phyloP scores from a whole-genome alignment of 1,140 invertebrate species.

The Sipha flava region DNA sequence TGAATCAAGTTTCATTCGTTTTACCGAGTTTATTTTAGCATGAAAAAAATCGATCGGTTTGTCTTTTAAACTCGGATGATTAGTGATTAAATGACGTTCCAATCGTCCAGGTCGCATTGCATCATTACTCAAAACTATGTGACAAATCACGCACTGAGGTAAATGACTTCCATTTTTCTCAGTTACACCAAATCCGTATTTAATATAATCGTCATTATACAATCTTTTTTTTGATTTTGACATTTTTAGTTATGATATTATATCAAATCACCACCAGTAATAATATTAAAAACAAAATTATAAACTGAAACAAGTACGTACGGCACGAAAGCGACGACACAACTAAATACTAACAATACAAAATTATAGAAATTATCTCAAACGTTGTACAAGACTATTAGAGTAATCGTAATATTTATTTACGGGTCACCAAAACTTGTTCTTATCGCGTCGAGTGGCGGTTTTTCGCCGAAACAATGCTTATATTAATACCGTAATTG shows the following conservation, averaged over 20 bases:
- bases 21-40: constrained; percentile 27
- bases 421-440: neutral
- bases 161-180: constrained; percentile 28
- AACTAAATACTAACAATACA: neutral
- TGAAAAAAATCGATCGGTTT: constrained; percentile 21
- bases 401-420: neutral
- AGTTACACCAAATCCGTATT: constrained; percentile 33
- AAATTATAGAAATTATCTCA: neutral
- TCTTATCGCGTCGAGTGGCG: neutral
- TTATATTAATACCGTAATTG: no score
- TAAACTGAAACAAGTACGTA: no score
- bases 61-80: constrained; percentile 22
- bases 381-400: neutral
- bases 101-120: constrained; percentile 28
- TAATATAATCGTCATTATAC: constrained; percentile 34
- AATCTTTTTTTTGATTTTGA: constrained; percentile 31
- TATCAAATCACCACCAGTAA: neutral
- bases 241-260: constrained; percentile 23
- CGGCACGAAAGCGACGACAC: neutral
- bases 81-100: constrained; percentile 33
- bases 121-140: constrained; percentile 33
- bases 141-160: constrained; percentile 32
- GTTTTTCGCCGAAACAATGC: neutral
- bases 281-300: neutral
- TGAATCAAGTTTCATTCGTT: constrained; percentile 5